Conservation (phyloP, 2,888 invertebrate species). For the Erpobdella octoculata region DNA sequence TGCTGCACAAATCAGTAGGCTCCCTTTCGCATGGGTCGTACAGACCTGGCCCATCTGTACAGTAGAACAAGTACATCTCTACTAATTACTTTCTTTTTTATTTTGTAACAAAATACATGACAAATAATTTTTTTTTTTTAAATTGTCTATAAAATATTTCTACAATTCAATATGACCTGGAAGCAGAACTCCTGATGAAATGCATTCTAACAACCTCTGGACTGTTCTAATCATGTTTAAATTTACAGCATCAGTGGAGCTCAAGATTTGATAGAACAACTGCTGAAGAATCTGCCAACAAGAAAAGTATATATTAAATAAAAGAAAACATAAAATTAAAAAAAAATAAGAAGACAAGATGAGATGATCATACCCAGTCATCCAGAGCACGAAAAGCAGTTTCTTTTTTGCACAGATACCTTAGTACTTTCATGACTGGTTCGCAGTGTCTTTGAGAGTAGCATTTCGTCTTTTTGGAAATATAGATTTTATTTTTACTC, state of each 20-base stretch:
- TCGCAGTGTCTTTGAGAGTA: neutral
- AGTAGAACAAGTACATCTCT: neutral
- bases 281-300: slow-evolving; percentile 11
- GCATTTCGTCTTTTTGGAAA: too few species aligned
- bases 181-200: slow-evolving; percentile 19
- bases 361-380: neutral
- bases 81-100: neutral
- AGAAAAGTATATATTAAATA: neutral
- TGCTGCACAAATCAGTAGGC: neutral
- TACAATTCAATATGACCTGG: slow-evolving; percentile 16
- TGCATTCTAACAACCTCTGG: slow-evolving; percentile 22
- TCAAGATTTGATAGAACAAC: slow-evolving; percentile 8
- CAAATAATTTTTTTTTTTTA: too few species aligned
- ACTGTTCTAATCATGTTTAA: neutral
- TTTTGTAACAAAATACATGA: too few species aligned
- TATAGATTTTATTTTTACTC: too few species aligned
- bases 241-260: neutral
- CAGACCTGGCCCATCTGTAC: slow-evolving; percentile 23
- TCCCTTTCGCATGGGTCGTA: slow-evolving; percentile 26
- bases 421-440: neutral
- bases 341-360: neutral
- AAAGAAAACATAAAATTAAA: neutral
- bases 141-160: neutral
- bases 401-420: neutral
- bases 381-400: neutral